Conservation (phyloP, 1,140 invertebrate genomes). For the Drosophila lowei region DNA sequence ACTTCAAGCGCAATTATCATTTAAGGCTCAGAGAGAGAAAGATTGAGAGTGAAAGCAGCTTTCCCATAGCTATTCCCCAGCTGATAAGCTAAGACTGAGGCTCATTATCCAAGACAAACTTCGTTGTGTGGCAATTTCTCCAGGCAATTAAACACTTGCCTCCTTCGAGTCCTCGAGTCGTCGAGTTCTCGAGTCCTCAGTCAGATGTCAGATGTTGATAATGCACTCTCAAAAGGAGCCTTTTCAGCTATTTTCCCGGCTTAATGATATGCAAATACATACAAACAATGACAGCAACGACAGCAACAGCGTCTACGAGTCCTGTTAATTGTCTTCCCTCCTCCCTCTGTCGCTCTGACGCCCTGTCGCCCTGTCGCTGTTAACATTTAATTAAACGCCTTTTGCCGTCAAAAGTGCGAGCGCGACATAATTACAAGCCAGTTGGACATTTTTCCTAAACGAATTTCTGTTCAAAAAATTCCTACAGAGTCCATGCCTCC, state of each 20-base stretch:
- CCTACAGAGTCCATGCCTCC: not conserved
- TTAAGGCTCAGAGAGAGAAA: not conserved
- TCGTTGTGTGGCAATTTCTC: conserved; percentile 35
- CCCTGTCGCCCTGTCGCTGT: conserved; percentile 44
- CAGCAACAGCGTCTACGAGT: conserved; percentile 24
- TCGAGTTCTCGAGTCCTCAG: not conserved
- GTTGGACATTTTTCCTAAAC: conserved; percentile 70
- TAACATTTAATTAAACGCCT: conserved; percentile 81
- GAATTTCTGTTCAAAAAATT: conserved; percentile 44
- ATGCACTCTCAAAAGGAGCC: conserved; percentile 59
- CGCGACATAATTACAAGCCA: conserved; percentile 74
- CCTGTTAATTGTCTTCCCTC: conserved; percentile 63
- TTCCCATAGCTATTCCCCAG: not conserved
- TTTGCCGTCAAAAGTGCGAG: conserved; percentile 64
- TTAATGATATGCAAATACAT: conserved; percentile 79
- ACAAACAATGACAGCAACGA: conserved; percentile 56
- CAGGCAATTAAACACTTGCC: conserved; percentile 35
- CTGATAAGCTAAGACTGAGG: not conserved
- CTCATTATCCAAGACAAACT: conserved; percentile 46
- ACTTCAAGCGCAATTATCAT: conserved; percentile 8
- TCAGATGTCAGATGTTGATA: conserved; percentile 62
- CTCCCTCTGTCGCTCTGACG: conserved; percentile 36
- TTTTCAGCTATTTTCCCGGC: conserved; percentile 58
- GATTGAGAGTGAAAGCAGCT: not conserved
- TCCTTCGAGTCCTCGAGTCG: not conserved